Evolutionary conservation across 2,113 vertebrate genomes (phyloP).

Genomic region (Riparia riparia): DNA sequence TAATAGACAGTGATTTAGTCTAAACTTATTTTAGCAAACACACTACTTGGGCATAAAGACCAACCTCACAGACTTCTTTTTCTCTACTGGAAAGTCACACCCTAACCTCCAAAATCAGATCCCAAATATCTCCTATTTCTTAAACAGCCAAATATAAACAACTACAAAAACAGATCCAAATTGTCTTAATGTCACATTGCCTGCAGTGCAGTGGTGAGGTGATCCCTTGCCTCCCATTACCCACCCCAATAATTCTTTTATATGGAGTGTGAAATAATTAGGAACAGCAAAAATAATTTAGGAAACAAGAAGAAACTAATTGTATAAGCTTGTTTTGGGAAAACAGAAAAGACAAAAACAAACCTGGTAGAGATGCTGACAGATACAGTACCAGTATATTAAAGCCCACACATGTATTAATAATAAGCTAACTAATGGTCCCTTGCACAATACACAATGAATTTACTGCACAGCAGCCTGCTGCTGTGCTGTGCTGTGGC

Average conservation of each 20-base stretch:
- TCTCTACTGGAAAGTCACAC: background rate
- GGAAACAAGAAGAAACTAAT: constrained; percentile 83
- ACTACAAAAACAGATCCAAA: constrained; percentile 69
- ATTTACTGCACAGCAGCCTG: constrained; percentile 49
- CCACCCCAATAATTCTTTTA: constrained; percentile 83
- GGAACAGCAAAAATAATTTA: constrained; percentile 82
- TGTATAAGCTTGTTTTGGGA: constrained; percentile 79
- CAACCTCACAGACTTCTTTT: background rate
- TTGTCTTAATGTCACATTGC: constrained; percentile 68
- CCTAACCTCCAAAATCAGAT: background rate
- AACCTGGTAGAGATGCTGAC: constrained; percentile 53
- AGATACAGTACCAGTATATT: constrained; percentile 46
- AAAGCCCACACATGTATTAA: constrained; percentile 58
- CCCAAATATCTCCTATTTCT: background rate
- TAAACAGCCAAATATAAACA: constrained; percentile 50
- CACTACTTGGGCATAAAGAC: background rate
- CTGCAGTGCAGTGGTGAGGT: constrained; percentile 33
- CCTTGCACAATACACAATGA: constrained; percentile 35
- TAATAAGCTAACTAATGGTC: constrained; percentile 60
- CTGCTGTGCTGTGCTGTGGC: constrained; percentile 1
- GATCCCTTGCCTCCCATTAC: constrained; percentile 79
- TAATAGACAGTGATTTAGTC: background rate
- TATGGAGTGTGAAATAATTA: constrained; percentile 87
- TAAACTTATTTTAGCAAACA: background rate
- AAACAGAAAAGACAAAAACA: constrained; percentile 72